Evolutionary conservation across 2,888 invertebrate species (phyloP), one percentile per base, ranked within the genome.

Genomic region (Scaptomyza flava): DNA sequence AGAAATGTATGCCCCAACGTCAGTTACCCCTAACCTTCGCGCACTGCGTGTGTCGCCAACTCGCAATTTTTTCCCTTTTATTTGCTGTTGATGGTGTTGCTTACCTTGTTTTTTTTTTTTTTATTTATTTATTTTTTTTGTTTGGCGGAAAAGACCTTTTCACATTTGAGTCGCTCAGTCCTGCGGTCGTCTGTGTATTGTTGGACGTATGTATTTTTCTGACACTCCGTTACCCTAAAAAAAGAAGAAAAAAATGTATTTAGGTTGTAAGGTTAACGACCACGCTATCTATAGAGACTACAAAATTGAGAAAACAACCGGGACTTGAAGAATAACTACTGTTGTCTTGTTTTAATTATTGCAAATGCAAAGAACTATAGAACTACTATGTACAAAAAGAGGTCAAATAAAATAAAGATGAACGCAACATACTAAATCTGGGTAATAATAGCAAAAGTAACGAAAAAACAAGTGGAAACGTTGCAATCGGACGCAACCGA

Each of bases 261-360:
- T 80, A 82, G 79, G 79, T 80, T 80, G 80, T 80, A 80, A 72
- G 79, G 80, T 80, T 83, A 80, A 80, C 81, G 79, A 80, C 79
- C 17, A 1, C 79, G 78, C 77, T 62, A 82, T 68, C 66, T 67
- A 64, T 43, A 30, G 9, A 9, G 9, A 34, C 17, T 31, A 30
- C n/a, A 20, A 31, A n/a, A 17, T 17, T 17, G 17, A 17, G 17
- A 8, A 8, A n/a, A 14, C 1, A 31, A 4, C 0, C 30, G 7
- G 7, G 12, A n/a, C 47, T 12, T 6, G 4, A 31, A 8, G 11
- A 17, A 34, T 9, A 30, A 38, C 27, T 48, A 30, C 14, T 14
- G 41, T 6, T 34, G 20, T 20, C 51, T 41, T 46, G 58, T 48
- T 77, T 64, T 47, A 58, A 52, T 52, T 77, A 60, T 77, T 51